Evolutionary conservation across 2,888 invertebrate genomes (phyloP).

Genomic region (Acrobasis repandana): DNA sequence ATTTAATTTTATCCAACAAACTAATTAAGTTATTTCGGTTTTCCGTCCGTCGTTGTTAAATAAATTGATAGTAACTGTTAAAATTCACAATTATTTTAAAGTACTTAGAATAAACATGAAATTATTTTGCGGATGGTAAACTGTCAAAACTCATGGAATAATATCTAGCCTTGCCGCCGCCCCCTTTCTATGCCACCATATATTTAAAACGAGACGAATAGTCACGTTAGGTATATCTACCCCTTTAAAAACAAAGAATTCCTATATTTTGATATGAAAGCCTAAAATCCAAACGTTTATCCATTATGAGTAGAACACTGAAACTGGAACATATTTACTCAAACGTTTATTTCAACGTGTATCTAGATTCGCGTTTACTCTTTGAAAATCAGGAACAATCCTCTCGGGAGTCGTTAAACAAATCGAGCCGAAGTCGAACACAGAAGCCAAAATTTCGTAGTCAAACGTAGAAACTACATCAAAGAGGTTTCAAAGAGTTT

Average conservation of each 20-base stretch:
- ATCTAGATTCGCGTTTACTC: slow-evolving; percentile 1
- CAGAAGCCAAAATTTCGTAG: slow-evolving; percentile 15
- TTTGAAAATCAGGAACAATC: slow-evolving; percentile 33
- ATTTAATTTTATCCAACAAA: neutral
- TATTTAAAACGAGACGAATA: too few species aligned
- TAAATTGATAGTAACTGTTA: neutral
- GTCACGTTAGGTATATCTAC: too few species aligned
- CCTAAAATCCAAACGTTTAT: neutral
- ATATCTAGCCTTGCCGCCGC: too few species aligned
- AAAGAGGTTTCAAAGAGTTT: slow-evolving; percentile 21
- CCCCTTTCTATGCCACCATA: too few species aligned
- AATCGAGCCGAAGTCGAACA: slow-evolving; percentile 15
- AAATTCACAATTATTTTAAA: neutral
- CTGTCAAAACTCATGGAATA: too few species aligned
- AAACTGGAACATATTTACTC: neutral
- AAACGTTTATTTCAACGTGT: neutral
- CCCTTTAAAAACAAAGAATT: neutral
- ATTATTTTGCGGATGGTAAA: too few species aligned
- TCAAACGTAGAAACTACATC: slow-evolving; percentile 19
- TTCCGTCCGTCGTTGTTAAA: neutral
- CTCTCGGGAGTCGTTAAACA: slow-evolving; percentile 9
- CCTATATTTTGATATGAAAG: neutral
- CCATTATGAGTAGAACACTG: neutral
- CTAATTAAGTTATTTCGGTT: neutral
- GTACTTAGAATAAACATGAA: too few species aligned